Conservation (phyloP, 2,113 vertebrate genomes). For the Chauna torquata region DNA sequence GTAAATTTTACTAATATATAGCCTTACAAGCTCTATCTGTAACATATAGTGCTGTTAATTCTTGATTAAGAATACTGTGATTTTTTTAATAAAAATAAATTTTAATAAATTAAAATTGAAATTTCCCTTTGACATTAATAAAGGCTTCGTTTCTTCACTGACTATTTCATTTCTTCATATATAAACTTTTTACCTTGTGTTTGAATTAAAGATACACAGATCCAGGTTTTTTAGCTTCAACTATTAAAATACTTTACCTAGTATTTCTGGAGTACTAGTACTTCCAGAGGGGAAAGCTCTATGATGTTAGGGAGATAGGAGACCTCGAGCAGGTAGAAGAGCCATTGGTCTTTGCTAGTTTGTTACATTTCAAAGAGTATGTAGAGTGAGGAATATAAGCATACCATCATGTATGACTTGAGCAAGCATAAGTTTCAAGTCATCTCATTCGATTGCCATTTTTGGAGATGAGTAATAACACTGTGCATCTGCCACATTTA, state of each 20-base stretch:
- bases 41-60: background rate
- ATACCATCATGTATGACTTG: background rate
- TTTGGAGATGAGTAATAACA: background rate
- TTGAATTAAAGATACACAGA: background rate
- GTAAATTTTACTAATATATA: background rate
- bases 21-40: background rate
- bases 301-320: background rate
- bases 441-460: background rate
- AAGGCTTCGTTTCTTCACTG: background rate
- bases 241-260: background rate
- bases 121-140: background rate
- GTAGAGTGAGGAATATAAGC: background rate
- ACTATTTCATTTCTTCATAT: background rate
- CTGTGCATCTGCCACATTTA: background rate
- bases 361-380: background rate
- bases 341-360: background rate
- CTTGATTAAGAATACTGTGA: background rate
- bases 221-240: background rate
- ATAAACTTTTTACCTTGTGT: background rate
- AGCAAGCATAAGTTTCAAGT: background rate
- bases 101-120: background rate
- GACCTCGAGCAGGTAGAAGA: background rate
- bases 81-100: background rate
- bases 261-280: background rate
- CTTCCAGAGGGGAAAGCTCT: background rate